Percentiles rank a stretch among this genome's conserved stretches.
Conservation (phyloP, 1,140 invertebrate genomes). For the Telenomus remus region DNA sequence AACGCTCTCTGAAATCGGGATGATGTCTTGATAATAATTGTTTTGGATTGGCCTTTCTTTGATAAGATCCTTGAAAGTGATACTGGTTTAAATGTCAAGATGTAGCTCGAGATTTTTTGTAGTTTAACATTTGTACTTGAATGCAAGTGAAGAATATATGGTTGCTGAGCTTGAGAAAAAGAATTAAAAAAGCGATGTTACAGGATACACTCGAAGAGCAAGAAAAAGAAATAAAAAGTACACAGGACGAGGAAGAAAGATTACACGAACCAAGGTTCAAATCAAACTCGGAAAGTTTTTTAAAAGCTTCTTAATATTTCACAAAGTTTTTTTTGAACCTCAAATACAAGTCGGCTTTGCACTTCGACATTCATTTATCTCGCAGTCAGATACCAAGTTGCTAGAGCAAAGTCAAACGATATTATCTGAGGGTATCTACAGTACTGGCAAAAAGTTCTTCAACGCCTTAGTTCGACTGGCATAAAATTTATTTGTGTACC, state of each 20-base stretch:
- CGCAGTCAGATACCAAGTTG: constrained; percentile 30
- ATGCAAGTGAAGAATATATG: background rate
- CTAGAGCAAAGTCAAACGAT: background rate
- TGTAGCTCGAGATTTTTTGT: too few relatives aligned
- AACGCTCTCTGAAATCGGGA: too few relatives aligned
- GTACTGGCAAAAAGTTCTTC: too few relatives aligned
- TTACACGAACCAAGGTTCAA: constrained; percentile 44
- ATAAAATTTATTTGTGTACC: too few relatives aligned
- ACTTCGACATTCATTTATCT: constrained; percentile 63
- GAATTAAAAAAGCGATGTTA: constrained; percentile 35
- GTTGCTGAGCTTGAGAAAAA: constrained; percentile 5
- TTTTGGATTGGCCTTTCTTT: too few relatives aligned
- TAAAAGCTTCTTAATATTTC: constrained; percentile 69
- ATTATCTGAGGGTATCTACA: background rate
- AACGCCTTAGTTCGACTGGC: too few relatives aligned
- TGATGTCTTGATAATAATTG: too few relatives aligned
- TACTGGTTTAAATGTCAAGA: too few relatives aligned
- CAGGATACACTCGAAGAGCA: constrained; percentile 23
- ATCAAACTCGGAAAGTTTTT: constrained; percentile 69
- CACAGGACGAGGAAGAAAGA: constrained; percentile 39
- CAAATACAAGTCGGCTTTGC: constrained; percentile 54
- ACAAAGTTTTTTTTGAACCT: constrained; percentile 64
- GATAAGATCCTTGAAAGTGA: too few relatives aligned
- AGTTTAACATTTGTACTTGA: background rate
- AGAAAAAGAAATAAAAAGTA: constrained; percentile 22